phyloP scores from a whole-genome alignment of 2,888 invertebrate species.

The Diadegma fenestrale region DNA sequence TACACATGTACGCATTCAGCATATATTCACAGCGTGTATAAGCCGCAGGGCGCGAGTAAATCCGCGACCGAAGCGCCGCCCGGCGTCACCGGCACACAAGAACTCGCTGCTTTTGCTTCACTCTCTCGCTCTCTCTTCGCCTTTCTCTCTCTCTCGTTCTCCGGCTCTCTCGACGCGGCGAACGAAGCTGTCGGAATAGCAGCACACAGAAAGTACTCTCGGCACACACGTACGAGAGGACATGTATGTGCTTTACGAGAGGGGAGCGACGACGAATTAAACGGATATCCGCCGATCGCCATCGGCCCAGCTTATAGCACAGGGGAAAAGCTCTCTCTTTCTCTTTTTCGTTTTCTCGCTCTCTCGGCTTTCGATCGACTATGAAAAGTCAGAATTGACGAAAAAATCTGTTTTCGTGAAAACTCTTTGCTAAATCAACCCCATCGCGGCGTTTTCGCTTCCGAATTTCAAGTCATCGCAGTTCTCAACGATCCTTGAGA shows the following conservation, averaged over 20 bases:
- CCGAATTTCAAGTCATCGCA: not conserved
- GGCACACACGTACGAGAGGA: slow-evolving; percentile 4
- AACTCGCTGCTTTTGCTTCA: slow-evolving; percentile 1
- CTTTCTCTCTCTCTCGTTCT: slow-evolving; percentile 24
- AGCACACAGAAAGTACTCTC: slow-evolving; percentile 40
- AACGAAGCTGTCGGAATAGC: slow-evolving; percentile 28
- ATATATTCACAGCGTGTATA: slow-evolving; percentile 17
- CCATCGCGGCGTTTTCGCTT: not conserved
- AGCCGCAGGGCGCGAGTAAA: slow-evolving; percentile 65
- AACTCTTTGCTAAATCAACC: not conserved
- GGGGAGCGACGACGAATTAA: slow-evolving; percentile 39
- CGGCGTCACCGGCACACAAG: slow-evolving; percentile 36
- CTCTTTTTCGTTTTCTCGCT: slow-evolving; percentile 14
- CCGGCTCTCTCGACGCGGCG: slow-evolving; percentile 35
- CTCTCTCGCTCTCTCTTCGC: not conserved
- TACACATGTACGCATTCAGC: not conserved
- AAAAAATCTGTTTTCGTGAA: not conserved
- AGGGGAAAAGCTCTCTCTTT: slow-evolving; percentile 13
- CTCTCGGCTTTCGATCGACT: not conserved
- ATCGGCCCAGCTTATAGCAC: slow-evolving; percentile 36
- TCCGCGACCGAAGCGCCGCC: slow-evolving; percentile 75
- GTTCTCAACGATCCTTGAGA: not conserved
- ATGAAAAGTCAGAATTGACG: not conserved
- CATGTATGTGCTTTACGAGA: not conserved
- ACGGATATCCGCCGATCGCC: slow-evolving; percentile 66